phyloP scores from a whole-genome alignment of 2,888 invertebrate genomes.

The Sepioteuthis lessoniana region DNA sequence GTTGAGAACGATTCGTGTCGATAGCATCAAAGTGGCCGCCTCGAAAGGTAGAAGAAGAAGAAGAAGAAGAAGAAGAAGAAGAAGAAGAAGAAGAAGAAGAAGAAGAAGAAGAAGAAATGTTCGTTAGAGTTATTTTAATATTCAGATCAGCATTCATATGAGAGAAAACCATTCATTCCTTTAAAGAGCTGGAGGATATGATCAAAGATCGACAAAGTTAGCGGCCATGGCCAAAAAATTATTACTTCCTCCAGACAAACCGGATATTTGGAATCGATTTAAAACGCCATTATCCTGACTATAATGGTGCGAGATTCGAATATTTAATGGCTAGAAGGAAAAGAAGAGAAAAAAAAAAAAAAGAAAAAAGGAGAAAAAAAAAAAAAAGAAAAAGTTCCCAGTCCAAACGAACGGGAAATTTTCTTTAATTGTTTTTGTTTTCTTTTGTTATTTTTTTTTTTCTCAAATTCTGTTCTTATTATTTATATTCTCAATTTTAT shows the following conservation, averaged over 20 bases:
- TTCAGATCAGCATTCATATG: neutral
- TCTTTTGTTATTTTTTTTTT: too few relatives aligned
- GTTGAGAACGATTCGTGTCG: neutral
- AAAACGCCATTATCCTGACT: constrained; percentile 33
- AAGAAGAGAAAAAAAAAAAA: neutral
- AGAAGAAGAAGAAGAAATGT: neutral
- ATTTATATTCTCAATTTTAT: neutral
- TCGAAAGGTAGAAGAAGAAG: neutral
- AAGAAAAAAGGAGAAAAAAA: neutral
- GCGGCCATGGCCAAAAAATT: constrained; percentile 16
- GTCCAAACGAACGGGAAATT: neutral
- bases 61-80: too few relatives aligned
- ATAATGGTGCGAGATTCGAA: constrained; percentile 17
- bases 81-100: too few relatives aligned
- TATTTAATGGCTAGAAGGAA: neutral
- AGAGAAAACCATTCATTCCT: neutral
- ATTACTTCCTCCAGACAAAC: constrained; percentile 33
- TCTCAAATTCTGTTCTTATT: too few relatives aligned
- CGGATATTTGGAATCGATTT: constrained; percentile 33
- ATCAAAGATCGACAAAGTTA: constrained; percentile 33
- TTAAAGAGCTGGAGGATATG: constrained; percentile 18
- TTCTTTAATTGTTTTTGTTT: neutral
- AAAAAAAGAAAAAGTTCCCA: neutral
- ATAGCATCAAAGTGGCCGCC: neutral
- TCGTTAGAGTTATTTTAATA: neutral